Evolutionary conservation across 1,140 invertebrate genomes (phyloP).

Genomic region (Drosophila yakuba): DNA sequence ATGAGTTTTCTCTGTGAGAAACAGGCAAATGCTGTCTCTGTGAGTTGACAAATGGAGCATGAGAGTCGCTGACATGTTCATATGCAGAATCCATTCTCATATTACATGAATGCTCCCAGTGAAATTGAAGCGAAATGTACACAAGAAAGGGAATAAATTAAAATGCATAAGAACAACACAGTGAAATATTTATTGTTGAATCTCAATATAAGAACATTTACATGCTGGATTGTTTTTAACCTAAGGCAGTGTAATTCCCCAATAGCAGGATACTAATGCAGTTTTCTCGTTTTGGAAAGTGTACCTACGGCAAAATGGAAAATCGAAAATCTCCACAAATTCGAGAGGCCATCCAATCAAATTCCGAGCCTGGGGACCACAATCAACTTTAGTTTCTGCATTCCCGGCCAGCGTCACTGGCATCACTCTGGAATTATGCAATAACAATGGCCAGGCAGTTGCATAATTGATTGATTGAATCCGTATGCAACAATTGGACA

Average conservation of each 20-base stretch:
- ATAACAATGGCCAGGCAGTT: slow-evolving; percentile 55
- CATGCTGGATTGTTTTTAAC: background rate
- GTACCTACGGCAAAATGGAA: background rate
- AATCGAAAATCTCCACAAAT: slow-evolving; percentile 15
- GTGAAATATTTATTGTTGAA: background rate
- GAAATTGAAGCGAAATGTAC: background rate
- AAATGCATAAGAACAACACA: background rate
- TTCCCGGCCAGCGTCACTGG: slow-evolving; percentile 9
- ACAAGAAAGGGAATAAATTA: background rate
- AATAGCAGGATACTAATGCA: background rate
- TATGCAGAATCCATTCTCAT: slow-evolving; percentile 17
- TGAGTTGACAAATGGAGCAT: slow-evolving; percentile 75
- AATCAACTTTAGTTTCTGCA: slow-evolving; percentile 28
- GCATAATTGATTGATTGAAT: slow-evolving; percentile 77
- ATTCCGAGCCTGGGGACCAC: slow-evolving; percentile 13
- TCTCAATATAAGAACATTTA: background rate
- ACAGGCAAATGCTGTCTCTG: slow-evolving; percentile 51
- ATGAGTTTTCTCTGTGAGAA: slow-evolving; percentile 22
- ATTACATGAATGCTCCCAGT: slow-evolving; percentile 13
- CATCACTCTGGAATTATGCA: slow-evolving; percentile 41
- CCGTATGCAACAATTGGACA: slow-evolving; percentile 68
- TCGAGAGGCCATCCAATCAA: slow-evolving; percentile 7
- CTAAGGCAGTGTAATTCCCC: background rate
- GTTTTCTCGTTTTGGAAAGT: background rate
- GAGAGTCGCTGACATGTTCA: slow-evolving; percentile 63